These are phyloP conservation scores for Poecilia latipinna DNA, from an alignment of 2,113 vertebrate species.

Conservation along the genomic window DNA sequence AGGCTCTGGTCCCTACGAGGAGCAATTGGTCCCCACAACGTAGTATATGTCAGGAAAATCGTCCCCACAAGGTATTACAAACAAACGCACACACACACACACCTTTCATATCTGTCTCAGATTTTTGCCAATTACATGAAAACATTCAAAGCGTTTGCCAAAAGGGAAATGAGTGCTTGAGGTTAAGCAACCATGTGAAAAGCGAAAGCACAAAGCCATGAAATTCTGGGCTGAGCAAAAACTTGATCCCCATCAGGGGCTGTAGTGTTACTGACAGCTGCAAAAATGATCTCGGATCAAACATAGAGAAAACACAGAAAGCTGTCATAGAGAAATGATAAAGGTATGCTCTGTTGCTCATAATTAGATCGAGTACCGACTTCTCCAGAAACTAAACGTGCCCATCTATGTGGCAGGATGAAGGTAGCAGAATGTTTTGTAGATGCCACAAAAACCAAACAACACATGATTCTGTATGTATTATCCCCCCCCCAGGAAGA, in stretches of 20 bases:
- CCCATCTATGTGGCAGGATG: slow-evolving; percentile 8
- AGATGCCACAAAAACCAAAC: slow-evolving; percentile 4
- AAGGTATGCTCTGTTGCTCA: slow-evolving; percentile 45
- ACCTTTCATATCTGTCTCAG: background rate
- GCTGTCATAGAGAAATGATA: slow-evolving; percentile 28
- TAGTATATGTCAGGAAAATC: no score
- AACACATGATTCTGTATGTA: background rate
- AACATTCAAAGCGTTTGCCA: slow-evolving; percentile 11
- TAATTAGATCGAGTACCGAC: slow-evolving; percentile 54
- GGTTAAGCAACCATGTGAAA: slow-evolving; percentile 11
- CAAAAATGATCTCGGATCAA: slow-evolving; percentile 50
- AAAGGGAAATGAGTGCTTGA: slow-evolving; percentile 10
- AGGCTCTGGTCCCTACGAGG: no score
- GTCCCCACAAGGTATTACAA: no score
- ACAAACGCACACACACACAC: background rate
- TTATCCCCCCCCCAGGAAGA: slow-evolving; percentile 1
- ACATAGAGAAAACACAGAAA: slow-evolving; percentile 23
- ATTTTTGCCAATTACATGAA: slow-evolving; percentile 1
- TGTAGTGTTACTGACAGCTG: slow-evolving; percentile 35
- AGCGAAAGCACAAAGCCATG: slow-evolving; percentile 35
- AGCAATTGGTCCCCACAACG: no score
- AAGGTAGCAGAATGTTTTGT: slow-evolving; percentile 20
- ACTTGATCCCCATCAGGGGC: slow-evolving; percentile 25
- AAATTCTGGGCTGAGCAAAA: slow-evolving; percentile 37
- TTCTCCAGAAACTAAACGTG: slow-evolving; percentile 36